A percentile compares a stretch with the other conserved stretches of the same genome.
Conservation (phyloP, 2,888 invertebrate species). For the Cryptosula pallasiana region DNA sequence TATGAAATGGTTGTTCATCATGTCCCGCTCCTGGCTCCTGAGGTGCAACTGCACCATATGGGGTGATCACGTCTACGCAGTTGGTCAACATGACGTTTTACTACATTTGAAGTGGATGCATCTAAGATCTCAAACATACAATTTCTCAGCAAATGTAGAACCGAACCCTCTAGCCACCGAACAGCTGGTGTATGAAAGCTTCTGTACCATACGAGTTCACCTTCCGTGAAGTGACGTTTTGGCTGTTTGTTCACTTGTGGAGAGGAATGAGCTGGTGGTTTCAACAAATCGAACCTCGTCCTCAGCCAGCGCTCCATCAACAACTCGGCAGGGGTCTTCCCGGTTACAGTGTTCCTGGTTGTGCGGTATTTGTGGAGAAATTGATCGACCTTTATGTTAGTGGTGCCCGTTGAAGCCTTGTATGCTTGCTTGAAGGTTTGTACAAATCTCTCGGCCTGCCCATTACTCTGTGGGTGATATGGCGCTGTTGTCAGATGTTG, state of each 20-base stretch:
- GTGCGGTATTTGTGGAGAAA: background rate
- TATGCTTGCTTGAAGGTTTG: background rate
- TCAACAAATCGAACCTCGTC: background rate
- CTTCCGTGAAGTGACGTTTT: background rate
- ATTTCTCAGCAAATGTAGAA: background rate
- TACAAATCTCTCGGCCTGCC: background rate
- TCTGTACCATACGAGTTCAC: background rate
- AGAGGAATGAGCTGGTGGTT: background rate
- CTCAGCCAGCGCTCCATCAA: background rate
- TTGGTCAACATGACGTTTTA: background rate
- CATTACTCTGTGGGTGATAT: background rate
- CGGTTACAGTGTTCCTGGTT: too few relatives aligned
- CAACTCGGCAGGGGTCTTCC: background rate
- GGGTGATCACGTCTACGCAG: background rate
- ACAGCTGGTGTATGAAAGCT: background rate
- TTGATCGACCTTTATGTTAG: background rate
- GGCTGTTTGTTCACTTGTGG: background rate
- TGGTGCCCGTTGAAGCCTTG: too few relatives aligned
- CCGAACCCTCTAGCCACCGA: too few relatives aligned
- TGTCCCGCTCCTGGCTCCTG: background rate
- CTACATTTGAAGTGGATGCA: background rate
- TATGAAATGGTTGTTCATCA: background rate
- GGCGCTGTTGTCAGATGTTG: background rate
- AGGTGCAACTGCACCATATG: background rate
- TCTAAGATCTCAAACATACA: background rate